phyloP scores from a whole-genome alignment of 2,113 vertebrate genomes.

The Microcebus lehilahytsara region DNA sequence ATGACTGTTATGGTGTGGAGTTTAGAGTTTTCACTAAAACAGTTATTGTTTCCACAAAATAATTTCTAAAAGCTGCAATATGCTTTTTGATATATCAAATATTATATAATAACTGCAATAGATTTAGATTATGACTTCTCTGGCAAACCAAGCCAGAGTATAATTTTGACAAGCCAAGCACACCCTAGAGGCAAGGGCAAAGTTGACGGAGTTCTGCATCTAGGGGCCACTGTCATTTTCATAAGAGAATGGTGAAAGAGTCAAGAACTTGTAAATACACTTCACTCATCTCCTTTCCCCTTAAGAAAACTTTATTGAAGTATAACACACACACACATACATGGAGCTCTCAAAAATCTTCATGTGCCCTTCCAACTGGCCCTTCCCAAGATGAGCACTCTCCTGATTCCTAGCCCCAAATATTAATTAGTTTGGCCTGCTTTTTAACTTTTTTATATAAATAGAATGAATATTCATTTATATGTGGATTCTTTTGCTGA shows the following conservation, averaged over 20 bases:
- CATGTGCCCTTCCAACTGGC: neutral
- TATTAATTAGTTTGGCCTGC: neutral
- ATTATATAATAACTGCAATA: neutral
- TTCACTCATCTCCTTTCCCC: neutral
- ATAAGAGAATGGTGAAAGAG: neutral
- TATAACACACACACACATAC: neutral
- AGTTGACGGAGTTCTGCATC: neutral
- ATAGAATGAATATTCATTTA: neutral
- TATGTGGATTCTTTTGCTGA: neutral
- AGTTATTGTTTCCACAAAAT: neutral
- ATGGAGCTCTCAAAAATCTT: neutral
- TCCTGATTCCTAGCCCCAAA: neutral
- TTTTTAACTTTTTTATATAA: neutral
- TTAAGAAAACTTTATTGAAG: neutral
- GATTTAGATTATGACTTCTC: neutral
- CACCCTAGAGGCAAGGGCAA: neutral
- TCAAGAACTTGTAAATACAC: neutral
- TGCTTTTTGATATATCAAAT: neutral
- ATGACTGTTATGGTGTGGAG: too few species aligned
- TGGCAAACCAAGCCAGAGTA: slow-evolving; percentile 20
- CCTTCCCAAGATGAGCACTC: neutral
- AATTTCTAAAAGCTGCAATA: neutral
- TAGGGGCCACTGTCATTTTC: neutral
- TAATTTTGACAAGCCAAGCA: neutral
- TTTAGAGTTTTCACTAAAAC: too few species aligned